These are phyloP conservation scores for Xyliphius kryptos DNA, from an alignment of 2,113 vertebrate genomes.

Conservation along the genomic window DNA sequence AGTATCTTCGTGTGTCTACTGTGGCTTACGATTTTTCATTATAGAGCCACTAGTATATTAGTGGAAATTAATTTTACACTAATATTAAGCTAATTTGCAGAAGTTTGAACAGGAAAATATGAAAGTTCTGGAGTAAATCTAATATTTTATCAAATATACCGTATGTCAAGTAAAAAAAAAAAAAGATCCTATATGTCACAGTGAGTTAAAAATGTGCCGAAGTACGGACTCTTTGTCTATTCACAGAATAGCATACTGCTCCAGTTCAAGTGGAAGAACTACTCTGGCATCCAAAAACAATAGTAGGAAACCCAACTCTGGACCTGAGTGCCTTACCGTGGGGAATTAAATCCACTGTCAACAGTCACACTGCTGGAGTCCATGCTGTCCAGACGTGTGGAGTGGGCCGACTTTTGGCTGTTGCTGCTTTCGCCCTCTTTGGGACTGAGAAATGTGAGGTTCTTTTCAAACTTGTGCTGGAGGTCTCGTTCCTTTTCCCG, in stretches of 20 bases:
- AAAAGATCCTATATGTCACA: too few relatives aligned
- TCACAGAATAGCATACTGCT: slow-evolving; percentile 43
- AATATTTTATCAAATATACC: too few relatives aligned
- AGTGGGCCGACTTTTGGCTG: slow-evolving; percentile 89
- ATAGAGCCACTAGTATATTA: too few relatives aligned
- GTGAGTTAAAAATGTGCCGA: too few relatives aligned
- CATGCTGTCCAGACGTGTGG: slow-evolving; percentile 94
- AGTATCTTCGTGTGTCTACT: too few relatives aligned
- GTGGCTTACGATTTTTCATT: too few relatives aligned
- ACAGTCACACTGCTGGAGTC: slow-evolving; percentile 98
- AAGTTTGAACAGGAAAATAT: too few relatives aligned
- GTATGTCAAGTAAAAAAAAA: too few relatives aligned
- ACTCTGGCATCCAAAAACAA: slow-evolving; percentile 29
- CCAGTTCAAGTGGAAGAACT: slow-evolving; percentile 29
- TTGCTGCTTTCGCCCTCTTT: slow-evolving; percentile 76
- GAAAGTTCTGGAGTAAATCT: too few relatives aligned
- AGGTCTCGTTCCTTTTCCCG: slow-evolving; percentile 91
- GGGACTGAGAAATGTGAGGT: slow-evolving; percentile 86
- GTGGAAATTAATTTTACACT: too few relatives aligned
- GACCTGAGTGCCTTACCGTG: slow-evolving; percentile 78
- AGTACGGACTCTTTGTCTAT: too few relatives aligned
- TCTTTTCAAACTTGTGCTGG: slow-evolving; percentile 94
- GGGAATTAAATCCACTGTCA: slow-evolving; percentile 98
- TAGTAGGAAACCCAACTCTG: slow-evolving; percentile 34
- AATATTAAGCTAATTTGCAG: too few relatives aligned